Percentiles rank a stretch among this genome's conserved stretches.
These are phyloP conservation scores for Turritopsis rubra DNA, from an alignment of 30 jellyfish, hydroid and myxozoan genomes.

Conservation along the genomic window DNA sequence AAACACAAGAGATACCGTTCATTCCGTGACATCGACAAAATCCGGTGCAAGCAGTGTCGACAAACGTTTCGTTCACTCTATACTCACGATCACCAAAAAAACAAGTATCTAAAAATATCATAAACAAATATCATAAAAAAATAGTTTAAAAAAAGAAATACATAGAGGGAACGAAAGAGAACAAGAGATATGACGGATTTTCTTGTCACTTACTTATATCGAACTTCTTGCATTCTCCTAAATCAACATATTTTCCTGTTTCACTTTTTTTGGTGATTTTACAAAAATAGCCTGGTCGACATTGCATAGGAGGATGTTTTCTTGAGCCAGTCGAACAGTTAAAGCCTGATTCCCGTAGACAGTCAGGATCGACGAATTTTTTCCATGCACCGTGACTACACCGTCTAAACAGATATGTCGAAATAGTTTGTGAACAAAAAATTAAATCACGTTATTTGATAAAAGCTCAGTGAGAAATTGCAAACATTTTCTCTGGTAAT, in stretches of 20 bases:
- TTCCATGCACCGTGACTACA: constrained; percentile 64
- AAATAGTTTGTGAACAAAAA: background rate
- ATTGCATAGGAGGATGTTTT: constrained; percentile 38
- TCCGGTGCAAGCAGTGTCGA: constrained; percentile 39
- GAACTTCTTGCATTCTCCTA: constrained; percentile 47
- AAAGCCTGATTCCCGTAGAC: constrained; percentile 57
- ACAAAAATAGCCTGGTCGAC: constrained; percentile 55
- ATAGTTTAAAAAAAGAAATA: too few relatives aligned
- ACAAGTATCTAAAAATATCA: constrained; percentile 28
- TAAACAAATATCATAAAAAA: too few relatives aligned
- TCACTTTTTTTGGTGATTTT: constrained; percentile 31
- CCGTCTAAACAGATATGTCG: constrained; percentile 20
- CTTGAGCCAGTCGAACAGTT: constrained; percentile 62
- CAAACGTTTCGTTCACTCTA: constrained; percentile 34
- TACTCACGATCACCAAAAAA: constrained; percentile 21
- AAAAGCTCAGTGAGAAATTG: too few relatives aligned
- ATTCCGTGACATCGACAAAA: constrained; percentile 35
- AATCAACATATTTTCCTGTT: constrained; percentile 28
- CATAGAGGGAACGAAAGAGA: too few relatives aligned
- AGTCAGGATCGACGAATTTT: constrained; percentile 23
- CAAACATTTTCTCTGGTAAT: too few relatives aligned
- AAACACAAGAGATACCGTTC: constrained; percentile 34
- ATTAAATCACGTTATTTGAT: too few relatives aligned
- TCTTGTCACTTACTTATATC: constrained; percentile 33
- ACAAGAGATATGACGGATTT: background rate